Evolutionary conservation across 1,140 invertebrate species (phyloP), one percentile per base, ranked within the genome.

Genomic region (Trinorchestia longiramus): DNA sequence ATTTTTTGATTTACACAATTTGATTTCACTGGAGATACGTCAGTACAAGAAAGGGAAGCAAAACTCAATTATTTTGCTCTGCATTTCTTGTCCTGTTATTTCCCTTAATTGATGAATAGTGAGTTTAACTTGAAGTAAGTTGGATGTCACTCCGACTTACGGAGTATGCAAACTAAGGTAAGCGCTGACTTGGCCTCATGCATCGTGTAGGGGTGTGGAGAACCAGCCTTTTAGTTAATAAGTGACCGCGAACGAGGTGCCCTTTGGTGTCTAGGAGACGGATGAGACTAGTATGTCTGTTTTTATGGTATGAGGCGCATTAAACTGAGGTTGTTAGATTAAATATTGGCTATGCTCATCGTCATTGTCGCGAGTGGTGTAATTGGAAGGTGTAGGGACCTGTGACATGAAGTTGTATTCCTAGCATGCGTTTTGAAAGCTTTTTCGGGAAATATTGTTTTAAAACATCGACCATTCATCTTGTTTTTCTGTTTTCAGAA

Each of bases 181-280:
- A 28, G 62, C 11, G 3, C 28, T 77, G 62, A 36, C 62, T 23
- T 28, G 15, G 36, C 62, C 15, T 23, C 28, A 77, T 77, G 62
- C 62, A 77, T 36, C 62, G 11, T 53, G 47, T 15, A 11, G 36
- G 28, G 1, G 28, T 77, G 62, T 36, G 62, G 88, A 91, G 43
- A 43, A 28, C 92, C 92, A 44, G 92, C 92, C 92, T 94, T 94
- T 94, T 94, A 94, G 92, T 47, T 8, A 28, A 47, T 94, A 94
- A 94, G 92, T 94, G 40, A 44, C 43, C 92, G n/a, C 17, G 92
- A 94, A 94, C 44, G 92, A 94, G 92, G 6, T 94, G 92, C 92
- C 43, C 92, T 94, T 43, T 8, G 92, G 92, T 43, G 44, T 43
- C 44, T 94, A 40, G 41, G 11, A 40, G 43, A 94, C 43, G 41